Conservation (phyloP, 2,888 invertebrate species). For the Heliconius erato region DNA sequence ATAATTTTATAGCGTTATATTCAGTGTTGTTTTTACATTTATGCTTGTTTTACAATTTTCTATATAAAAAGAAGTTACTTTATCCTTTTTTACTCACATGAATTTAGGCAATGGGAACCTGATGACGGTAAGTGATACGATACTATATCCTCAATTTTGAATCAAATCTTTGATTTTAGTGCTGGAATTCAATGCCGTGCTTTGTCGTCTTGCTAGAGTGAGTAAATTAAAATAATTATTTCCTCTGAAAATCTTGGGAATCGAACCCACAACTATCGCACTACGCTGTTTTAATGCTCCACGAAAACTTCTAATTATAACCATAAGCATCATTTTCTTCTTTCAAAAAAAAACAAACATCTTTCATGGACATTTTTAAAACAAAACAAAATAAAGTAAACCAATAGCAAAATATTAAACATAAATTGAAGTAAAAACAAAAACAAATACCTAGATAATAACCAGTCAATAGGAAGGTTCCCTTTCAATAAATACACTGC, state of each 20-base stretch:
- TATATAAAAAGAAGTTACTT: not conserved
- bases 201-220: too few species aligned
- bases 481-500: constrained; percentile 21
- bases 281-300: not conserved
- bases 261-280: too few species aligned
- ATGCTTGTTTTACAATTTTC: not conserved
- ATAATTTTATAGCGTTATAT: not conserved
- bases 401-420: not conserved
- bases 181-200: too few species aligned
- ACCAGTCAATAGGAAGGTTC: not conserved
- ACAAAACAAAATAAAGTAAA: not conserved
- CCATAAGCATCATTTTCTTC: not conserved
- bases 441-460: not conserved
- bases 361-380: not conserved
- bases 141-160: not conserved
- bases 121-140: not conserved
- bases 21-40: not conserved
- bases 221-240: too few species aligned
- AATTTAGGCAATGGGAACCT: not conserved
- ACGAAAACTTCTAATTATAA: not conserved
- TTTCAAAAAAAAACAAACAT: not conserved
- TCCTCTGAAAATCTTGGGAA: too few species aligned
- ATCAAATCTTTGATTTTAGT: too few species aligned
- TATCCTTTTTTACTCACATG: too few species aligned
- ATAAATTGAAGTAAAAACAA: not conserved